Base-by-base conservation (phyloP, 2,797 vertebrate genomes). In the Nothura maculosa region DNA sequence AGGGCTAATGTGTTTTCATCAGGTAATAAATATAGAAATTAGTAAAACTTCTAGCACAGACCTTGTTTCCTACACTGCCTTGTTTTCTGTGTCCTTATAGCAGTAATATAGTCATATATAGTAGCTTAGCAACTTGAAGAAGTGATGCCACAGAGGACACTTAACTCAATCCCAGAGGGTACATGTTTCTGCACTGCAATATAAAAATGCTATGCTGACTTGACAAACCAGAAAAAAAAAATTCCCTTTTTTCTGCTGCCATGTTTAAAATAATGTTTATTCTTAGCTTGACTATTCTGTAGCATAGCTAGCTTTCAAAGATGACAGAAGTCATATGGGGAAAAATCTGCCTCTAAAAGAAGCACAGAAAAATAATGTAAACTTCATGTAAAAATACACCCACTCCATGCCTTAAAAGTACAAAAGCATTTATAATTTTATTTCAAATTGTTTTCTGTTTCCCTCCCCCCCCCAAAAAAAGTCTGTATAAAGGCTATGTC, bases 301-400 rank as follows among this genome's bases (percentile, higher is more conserved):
- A 64, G 27, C 66, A 58, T 54, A 30, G 62, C 16, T 57, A 82
- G 27, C 7, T 85, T 81, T 74, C 79, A 91, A 70, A 66, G 16
- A 54, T 8, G 5, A 28, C 32, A 72, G 48, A 81, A 77, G 17
- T 32, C 60, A 52, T 30, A 16, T 34, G 40, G 34, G 28, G 64
- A 28, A 92, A 52, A 52, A 73, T 36, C 20, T 73, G 11, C 11
- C 32, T 75, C 30, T 70, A 54, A 18, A 10, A 68, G 30, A 74
- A 81, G 34, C 4, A 1, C 2, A 3, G 13, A 22, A 18, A 77
- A 64, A 2, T 14, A 15, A 5, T 32, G 6, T 22, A 43, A 70
- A 28, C 0, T 0, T 40, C 28, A 16, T 11, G 4, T 34, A 24
- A 25, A 47, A 5, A 28, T 7, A 61, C 24, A 36, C 27, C 25